Percentiles rank a stretch among this genome's conserved stretches.
These are phyloP conservation scores for Theodoxus fluviatilis DNA, from an alignment of 2,888 invertebrate genomes.

Conservation along the genomic window DNA sequence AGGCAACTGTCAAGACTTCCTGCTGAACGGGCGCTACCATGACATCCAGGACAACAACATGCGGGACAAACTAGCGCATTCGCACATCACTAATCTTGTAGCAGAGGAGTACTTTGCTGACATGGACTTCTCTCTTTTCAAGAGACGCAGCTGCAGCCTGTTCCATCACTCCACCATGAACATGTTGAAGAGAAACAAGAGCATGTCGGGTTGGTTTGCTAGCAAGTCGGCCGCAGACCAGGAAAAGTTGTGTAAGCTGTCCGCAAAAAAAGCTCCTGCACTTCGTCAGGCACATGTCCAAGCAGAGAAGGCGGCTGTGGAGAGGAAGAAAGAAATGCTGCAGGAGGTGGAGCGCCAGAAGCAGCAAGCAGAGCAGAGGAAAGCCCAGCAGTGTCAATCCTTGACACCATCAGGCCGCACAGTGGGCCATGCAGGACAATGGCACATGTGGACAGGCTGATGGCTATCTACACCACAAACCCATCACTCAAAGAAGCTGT, in stretches of 20 bases:
- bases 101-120: neutral
- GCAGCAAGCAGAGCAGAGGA: constrained; percentile 2
- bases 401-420: neutral
- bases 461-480: neutral
- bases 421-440: neutral
- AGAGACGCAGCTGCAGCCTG: neutral
- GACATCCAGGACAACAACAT: neutral
- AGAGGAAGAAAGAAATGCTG: neutral
- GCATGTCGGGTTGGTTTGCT: no score
- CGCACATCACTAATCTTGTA: neutral
- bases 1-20: neutral
- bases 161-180: neutral
- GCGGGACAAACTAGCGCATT: neutral
- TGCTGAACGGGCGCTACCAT: neutral
- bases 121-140: no score
- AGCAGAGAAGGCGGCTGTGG: neutral
- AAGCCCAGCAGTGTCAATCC: neutral
- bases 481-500: neutral
- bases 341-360: neutral
- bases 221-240: neutral
- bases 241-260: neutral
- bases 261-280: neutral
- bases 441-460: neutral
- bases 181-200: no score
- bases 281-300: neutral